phyloP scores from a whole-genome alignment of 2,113 vertebrate genomes.

The Seriola rivoliana region DNA sequence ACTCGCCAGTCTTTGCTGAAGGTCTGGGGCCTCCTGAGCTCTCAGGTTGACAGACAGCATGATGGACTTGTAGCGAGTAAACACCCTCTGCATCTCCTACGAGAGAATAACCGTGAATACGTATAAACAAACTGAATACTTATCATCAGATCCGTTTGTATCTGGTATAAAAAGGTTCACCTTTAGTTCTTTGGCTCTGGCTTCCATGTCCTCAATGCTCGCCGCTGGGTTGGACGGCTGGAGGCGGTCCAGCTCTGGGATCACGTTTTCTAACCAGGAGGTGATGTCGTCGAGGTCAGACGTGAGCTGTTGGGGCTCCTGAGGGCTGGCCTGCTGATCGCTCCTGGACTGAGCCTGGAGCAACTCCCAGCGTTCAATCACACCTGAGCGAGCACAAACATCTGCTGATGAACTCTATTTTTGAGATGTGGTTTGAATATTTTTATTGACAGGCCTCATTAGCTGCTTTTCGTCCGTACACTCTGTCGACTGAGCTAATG shows the following conservation, averaged over 20 bases:
- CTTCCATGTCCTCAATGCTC: constrained; percentile 81
- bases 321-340: constrained; percentile 74
- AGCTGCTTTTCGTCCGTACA: no score
- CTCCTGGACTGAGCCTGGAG: constrained; percentile 88
- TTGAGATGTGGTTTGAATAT: no score
- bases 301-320: constrained; percentile 82
- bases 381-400: constrained; percentile 78
- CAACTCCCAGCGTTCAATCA: constrained; percentile 93
- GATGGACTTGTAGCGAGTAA: constrained; percentile 88
- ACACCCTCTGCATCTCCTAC: constrained; percentile 89
- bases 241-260: constrained; percentile 84
- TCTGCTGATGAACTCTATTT: neutral
- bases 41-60: constrained; percentile 87
- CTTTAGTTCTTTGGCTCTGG: constrained; percentile 87
- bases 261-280: constrained; percentile 87
- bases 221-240: constrained; percentile 73
- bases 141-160: neutral
- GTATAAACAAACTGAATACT: neutral
- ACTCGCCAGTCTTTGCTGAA: constrained; percentile 80
- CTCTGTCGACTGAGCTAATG: no score
- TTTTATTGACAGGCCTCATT: no score
- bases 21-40: constrained; percentile 81
- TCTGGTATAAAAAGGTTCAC: constrained; percentile 69
- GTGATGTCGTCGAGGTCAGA: constrained; percentile 85
- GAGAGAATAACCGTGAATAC: neutral